These are phyloP conservation scores for Eupeodes corollae DNA, from an alignment of 1,140 invertebrate genomes.

Conservation along the genomic window DNA sequence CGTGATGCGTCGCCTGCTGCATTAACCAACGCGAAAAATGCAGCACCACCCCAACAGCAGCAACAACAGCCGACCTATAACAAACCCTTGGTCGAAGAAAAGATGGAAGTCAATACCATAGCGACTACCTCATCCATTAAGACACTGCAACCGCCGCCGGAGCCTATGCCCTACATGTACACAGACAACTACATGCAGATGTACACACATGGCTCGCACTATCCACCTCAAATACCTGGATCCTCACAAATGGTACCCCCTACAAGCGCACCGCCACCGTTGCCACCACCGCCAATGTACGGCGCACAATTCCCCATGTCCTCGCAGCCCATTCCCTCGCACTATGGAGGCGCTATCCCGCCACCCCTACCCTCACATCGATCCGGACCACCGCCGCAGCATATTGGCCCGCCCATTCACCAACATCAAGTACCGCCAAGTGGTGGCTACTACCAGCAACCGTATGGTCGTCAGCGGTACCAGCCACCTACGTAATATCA, in stretches of 20 bases:
- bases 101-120: background rate
- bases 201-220: slow-evolving; percentile 5
- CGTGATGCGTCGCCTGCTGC: slow-evolving; percentile 14
- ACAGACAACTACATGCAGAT: slow-evolving; percentile 7
- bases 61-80: slow-evolving; percentile 2
- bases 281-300: background rate
- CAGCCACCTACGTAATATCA: too few species aligned
- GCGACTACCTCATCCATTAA: slow-evolving; percentile 3
- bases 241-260: slow-evolving; percentile 18
- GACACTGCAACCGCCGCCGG: slow-evolving; percentile 6
- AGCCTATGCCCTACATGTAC: background rate
- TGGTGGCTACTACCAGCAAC: background rate
- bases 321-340: background rate
- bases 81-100: background rate
- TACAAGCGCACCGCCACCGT: slow-evolving; percentile 24
- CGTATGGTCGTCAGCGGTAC: background rate
- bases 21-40: slow-evolving; percentile 7
- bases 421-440: background rate
- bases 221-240: slow-evolving; percentile 1
- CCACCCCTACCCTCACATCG: slow-evolving; percentile 1
- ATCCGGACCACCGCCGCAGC: background rate
- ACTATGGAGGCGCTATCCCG: background rate
- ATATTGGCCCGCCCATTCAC: background rate
- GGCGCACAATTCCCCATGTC: background rate
- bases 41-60: slow-evolving; percentile 5